phyloP scores from a whole-genome alignment of 2,888 invertebrate species.

The Bembecia ichneumoniformis region DNA sequence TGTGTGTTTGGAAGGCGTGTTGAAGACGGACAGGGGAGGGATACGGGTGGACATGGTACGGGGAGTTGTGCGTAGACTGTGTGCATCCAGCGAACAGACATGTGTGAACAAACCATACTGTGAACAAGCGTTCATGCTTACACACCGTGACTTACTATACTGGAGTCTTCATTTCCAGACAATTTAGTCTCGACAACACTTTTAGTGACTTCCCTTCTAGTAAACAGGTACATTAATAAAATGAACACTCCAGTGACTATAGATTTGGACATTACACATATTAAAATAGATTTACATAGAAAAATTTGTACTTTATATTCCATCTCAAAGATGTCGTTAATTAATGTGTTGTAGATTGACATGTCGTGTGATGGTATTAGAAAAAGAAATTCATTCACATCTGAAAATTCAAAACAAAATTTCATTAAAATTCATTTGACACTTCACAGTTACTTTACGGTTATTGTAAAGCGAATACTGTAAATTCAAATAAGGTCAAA shows the following conservation, averaged over 20 bases:
- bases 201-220: background rate
- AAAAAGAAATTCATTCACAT: constrained; percentile 12
- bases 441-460: background rate
- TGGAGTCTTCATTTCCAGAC: background rate
- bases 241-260: background rate
- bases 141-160: background rate
- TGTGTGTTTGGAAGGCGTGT: constrained; percentile 74
- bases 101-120: constrained; percentile 56
- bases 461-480: background rate
- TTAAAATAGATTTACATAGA: background rate
- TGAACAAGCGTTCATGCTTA: constrained; percentile 31
- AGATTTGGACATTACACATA: background rate
- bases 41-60: constrained; percentile 82
- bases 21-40: constrained; percentile 74
- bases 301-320: background rate
- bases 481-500: background rate
- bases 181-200: no score
- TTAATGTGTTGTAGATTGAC: constrained; percentile 18
- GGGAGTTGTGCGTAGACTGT: constrained; percentile 76
- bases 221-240: background rate
- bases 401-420: constrained; percentile 17
- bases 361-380: constrained; percentile 24
- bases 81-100: constrained; percentile 59
- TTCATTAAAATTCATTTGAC: background rate
- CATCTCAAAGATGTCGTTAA: background rate